Base-by-base conservation (phyloP, 2,888 invertebrate genomes). In the Caenorhabditis drosophilae region DNA sequence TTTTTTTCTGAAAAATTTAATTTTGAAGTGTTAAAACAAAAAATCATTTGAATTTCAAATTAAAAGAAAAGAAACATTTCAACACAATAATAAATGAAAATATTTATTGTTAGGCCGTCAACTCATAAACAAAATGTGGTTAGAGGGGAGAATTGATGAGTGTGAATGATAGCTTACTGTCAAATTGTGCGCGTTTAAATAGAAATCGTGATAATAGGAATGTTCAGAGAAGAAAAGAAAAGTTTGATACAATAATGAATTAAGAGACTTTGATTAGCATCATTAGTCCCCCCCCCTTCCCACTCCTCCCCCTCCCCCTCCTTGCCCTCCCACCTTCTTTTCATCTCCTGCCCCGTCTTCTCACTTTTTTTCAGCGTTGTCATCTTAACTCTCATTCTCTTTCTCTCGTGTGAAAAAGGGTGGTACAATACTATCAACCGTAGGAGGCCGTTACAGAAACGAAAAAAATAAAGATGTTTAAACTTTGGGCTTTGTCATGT, bases 401-500 rank as follows among this genome's bases (percentile, higher is more conserved):
- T 18, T 42, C 23, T 42, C 42, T 23, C 42, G 42, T 42, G 42
- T 42, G 42, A 42, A 42, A 42, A 42, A 56, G 52, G 56, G 53
- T 62, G 62, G 62, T 62, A 62, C 48, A 35, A 47, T 52, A n/a
- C n/a, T n/a, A n/a, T n/a, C n/a, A n/a, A n/a, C n/a, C n/a, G n/a
- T n/a, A n/a, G n/a, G n/a, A n/a, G n/a, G 34, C 36, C 12, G 34
- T 38, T 31, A n/a, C n/a, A 35, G 38, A 50, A 44, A 52, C 22
- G 44, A 27, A 41, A 57, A 56, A 58, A 51, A 50, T 40, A 50
- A 16, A 2, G 63, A 53, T 64, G 63, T 63, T 57, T 63, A 49
- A 58, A 64, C 58, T 58, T 58, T 64, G 51, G 52, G 57, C 53
- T 57, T 62, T 62, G 51, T 61, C 55, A 51, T 55, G 41, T 46